Conservation (phyloP, 2,888 invertebrate genomes). For the Calliscelio sp. region DNA sequence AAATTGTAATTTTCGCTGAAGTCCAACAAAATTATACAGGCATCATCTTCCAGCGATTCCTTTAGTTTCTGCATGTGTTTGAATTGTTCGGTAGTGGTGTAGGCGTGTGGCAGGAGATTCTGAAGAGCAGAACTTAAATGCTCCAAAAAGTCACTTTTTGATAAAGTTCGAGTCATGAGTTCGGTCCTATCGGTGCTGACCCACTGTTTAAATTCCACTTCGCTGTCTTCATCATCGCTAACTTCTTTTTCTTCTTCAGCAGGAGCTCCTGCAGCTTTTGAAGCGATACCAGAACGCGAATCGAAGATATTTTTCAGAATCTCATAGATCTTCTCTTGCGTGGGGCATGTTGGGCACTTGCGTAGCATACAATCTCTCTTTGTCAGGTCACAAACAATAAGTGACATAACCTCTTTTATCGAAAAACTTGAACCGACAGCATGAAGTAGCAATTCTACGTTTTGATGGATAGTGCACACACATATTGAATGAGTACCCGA, state of each 20-base stretch:
- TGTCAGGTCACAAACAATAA: conserved; percentile 35
- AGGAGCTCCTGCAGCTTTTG: conserved; percentile 13
- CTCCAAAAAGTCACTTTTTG: conserved; percentile 30
- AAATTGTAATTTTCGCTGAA: conserved; percentile 47
- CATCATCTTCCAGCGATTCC: conserved; percentile 24
- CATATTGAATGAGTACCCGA: conserved; percentile 52
- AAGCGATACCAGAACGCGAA: conserved; percentile 20
- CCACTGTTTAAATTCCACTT: conserved; percentile 50
- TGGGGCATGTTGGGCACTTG: conserved; percentile 24
- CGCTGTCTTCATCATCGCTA: conserved; percentile 35
- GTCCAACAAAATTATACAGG: conserved; percentile 34
- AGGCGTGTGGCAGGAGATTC: conserved; percentile 38
- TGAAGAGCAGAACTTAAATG: conserved; percentile 29
- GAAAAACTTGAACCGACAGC: conserved; percentile 24
- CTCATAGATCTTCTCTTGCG: conserved; percentile 12
- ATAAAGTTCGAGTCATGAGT: conserved; percentile 36
- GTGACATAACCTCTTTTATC: conserved; percentile 23
- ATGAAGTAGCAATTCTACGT: conserved; percentile 41
- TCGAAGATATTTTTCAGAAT: conserved; percentile 38
- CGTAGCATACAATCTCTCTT: conserved; percentile 39
- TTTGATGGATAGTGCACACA: conserved; percentile 52
- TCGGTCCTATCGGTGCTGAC: conserved; percentile 43
- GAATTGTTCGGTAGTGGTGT: conserved; percentile 39
- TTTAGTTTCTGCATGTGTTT: conserved; percentile 31
- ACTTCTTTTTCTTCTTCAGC: conserved; percentile 29